Evolutionary conservation across 2,797 vertebrate species (phyloP).

Genomic region (Rhynchonycteris naso): DNA sequence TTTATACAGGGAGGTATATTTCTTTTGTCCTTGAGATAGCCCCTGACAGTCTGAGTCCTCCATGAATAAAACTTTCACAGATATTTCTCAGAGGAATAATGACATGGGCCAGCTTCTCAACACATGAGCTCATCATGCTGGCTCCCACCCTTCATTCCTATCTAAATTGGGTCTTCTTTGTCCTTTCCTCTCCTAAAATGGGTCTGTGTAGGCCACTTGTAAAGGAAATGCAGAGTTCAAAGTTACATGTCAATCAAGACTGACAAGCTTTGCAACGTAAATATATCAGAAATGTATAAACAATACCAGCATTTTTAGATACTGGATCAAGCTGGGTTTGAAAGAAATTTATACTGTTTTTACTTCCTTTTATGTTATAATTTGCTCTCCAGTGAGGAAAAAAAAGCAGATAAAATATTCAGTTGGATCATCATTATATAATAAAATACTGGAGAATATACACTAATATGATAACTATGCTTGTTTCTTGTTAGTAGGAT

Average conservation of each 20-base stretch:
- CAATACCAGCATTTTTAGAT: not conserved
- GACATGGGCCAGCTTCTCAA: not conserved
- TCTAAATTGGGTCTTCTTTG: not conserved
- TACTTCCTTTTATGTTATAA: not conserved
- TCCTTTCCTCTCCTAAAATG: not conserved
- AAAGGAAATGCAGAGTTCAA: not conserved
- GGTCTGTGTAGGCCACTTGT: no score
- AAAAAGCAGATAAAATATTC: not conserved
- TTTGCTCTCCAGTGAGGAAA: not conserved
- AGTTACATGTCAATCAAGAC: not conserved
- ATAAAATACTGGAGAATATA: not conserved
- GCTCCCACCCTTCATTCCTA: accelerated
- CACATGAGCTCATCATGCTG: not conserved
- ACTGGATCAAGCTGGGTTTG: not conserved
- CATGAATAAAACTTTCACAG: not conserved
- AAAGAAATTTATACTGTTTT: not conserved
- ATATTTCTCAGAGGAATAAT: not conserved
- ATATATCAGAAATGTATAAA: not conserved
- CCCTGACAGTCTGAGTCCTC: not conserved
- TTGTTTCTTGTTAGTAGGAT: not conserved
- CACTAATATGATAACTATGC: not conserved
- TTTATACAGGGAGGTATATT: not conserved
- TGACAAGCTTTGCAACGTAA: not conserved
- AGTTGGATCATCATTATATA: not conserved
- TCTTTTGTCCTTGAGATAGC: not conserved